Percentiles rank a stretch among this genome's conserved stretches.
These are phyloP conservation scores for Orchesella flavescens DNA, from an alignment of 2,888 invertebrate species.

Conservation along the genomic window DNA sequence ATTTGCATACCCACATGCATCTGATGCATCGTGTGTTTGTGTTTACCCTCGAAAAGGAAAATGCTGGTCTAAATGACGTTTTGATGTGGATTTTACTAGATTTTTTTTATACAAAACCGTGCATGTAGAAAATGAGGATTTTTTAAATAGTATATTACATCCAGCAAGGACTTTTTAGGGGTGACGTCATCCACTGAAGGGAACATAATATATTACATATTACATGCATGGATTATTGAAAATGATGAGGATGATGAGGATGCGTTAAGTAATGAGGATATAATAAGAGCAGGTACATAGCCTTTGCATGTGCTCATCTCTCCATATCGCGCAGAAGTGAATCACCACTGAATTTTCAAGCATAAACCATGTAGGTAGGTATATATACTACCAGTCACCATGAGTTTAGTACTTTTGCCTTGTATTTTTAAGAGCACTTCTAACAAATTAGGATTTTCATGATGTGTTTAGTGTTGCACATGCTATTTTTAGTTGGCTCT, in stretches of 20 bases:
- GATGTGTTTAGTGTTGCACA: too few relatives aligned
- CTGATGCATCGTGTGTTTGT: background rate
- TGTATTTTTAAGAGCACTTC: too few relatives aligned
- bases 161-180: background rate
- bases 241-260: background rate
- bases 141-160: background rate
- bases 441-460: too few relatives aligned
- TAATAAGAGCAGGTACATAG: background rate
- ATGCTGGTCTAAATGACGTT: too few relatives aligned
- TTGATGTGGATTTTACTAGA: background rate
- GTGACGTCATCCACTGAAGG: slow-evolving; percentile 1
- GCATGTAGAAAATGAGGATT: background rate
- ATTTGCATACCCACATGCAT: background rate
- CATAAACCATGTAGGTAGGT: background rate
- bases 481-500: background rate
- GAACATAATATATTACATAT: background rate
- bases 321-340: slow-evolving; percentile 37
- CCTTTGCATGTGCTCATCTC: slow-evolving; percentile 33
- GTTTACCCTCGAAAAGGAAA: background rate
- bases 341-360: slow-evolving; percentile 32
- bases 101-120: background rate
- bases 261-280: slow-evolving; percentile 32
- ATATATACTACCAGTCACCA: background rate
- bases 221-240: background rate
- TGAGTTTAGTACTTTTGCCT: too few relatives aligned